Percentiles rank a stretch among this genome's conserved stretches.
Conservation (phyloP, 1,140 invertebrate genomes). For the Halesus radiatus region DNA sequence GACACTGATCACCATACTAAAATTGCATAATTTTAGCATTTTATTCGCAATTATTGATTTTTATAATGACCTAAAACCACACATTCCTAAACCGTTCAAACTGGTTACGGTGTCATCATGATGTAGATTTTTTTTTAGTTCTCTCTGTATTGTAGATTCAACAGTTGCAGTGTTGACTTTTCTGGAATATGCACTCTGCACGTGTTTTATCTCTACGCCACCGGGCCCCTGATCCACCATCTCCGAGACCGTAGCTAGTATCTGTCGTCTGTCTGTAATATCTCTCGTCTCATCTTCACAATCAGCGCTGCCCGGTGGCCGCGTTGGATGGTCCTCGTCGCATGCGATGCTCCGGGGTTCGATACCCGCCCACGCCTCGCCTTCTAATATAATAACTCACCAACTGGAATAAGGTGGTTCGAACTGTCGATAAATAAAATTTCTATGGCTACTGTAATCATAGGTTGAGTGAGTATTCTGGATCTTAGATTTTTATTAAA, state of each 20-base stretch:
- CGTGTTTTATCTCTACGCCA: too few species aligned
- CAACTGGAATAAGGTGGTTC: background rate
- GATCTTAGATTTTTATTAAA: background rate
- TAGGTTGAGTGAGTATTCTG: background rate
- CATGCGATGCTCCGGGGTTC: constrained; percentile 35
- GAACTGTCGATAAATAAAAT: background rate
- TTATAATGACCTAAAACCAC: too few species aligned
- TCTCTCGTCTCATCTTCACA: constrained; percentile 8
- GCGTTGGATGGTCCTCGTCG: background rate
- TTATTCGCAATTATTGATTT: too few species aligned
- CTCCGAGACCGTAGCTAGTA: background rate
- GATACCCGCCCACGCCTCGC: constrained; percentile 27
- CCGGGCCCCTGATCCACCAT: too few species aligned
- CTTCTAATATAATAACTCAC: constrained; percentile 6
- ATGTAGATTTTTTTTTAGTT: too few species aligned
- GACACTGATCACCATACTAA: too few species aligned
- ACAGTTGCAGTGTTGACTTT: too few species aligned
- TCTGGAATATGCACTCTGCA: too few species aligned
- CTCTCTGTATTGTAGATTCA: too few species aligned
- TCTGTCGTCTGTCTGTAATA: background rate
- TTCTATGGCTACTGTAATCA: background rate
- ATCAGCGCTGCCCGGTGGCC: background rate
- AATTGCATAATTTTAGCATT: too few species aligned
- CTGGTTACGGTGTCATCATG: too few species aligned
- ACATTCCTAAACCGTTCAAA: too few species aligned